Base-by-base conservation (phyloP, 1,140 invertebrate genomes). In the Tetramorium alpestre region DNA sequence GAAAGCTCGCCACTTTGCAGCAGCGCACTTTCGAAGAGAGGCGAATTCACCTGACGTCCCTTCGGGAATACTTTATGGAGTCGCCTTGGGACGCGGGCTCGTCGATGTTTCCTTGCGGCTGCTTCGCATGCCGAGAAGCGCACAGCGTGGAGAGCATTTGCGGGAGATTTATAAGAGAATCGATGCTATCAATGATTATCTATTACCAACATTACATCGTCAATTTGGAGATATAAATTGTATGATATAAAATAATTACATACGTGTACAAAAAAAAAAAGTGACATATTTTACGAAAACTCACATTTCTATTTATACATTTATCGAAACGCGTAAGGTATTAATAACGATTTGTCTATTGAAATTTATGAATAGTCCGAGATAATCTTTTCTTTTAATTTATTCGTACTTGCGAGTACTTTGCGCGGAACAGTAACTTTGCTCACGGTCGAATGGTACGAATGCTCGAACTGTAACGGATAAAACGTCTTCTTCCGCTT, bases 401-500 rank as follows among this genome's bases (percentile, higher is more conserved):
- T 44, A 62, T 65, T 25, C 7, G 13, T 80, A 16, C 7, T 47
- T 16, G 11, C n/a, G 28, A 49, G 6, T 22, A 54, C 7, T 8
- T 73, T 13, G 25, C 13, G 18, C 22, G n/a, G 41, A 64, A 7
- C 8, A 38, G 44, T 13, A n/a, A 33, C 54, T 13, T 16, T 13
- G 38, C 25, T 72, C 64, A 13, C 72, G 41, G 64, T 54, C 56
- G 64, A 82, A 87, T 64, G 62, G 22, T 60, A 65, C 58, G 22
- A 51, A 33, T 18, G 11, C 49, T 85, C 56, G 73, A 86, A 81
- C 67, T 51, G 58, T 85, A 75, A 75, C 76, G 73, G 62, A 75
- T 80, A 60, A 84, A 85, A 69, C 25, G 67, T 25, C 78, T 90
- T 90, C 80, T 84, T 84, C 41, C 69, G 80, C 69, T 84, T 49